These are phyloP conservation scores for Oceanites oceanicus DNA, from an alignment of 2,113 vertebrate species.

Conservation along the genomic window DNA sequence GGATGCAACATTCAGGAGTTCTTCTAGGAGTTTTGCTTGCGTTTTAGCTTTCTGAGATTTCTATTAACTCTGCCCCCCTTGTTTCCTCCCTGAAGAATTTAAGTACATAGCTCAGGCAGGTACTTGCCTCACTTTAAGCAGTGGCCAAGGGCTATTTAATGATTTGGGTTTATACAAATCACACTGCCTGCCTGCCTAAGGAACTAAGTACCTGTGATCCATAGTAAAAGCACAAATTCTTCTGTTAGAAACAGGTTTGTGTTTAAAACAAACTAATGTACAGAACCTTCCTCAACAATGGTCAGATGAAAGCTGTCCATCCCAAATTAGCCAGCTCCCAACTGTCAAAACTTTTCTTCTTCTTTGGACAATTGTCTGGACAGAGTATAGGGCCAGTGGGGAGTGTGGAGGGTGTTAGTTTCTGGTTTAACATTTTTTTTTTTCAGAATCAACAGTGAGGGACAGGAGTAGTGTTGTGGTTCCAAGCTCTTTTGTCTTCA, in stretches of 20 bases:
- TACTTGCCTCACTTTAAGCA: constrained; percentile 40
- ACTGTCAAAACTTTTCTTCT: neutral
- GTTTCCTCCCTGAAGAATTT: neutral
- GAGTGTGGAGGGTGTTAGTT: neutral
- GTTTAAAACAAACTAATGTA: neutral
- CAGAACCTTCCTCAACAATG: neutral
- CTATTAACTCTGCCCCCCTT: neutral
- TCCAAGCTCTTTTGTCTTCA: neutral
- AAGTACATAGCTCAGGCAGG: neutral
- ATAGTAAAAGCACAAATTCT: neutral
- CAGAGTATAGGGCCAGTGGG: accelerated
- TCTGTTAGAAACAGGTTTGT: neutral
- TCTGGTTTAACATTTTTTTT: neutral
- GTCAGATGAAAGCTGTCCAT: neutral
- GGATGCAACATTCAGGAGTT: neutral
- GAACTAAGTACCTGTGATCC: neutral
- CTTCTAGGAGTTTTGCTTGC: neutral
- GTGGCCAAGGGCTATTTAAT: constrained; percentile 42
- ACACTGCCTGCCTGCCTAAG: neutral
- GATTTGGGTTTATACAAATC: constrained; percentile 24
- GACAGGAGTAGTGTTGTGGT: neutral
- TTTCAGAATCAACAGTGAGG: neutral
- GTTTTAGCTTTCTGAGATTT: neutral
- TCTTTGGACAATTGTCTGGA: neutral
- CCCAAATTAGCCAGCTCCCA: neutral